Percentiles rank a stretch among this genome's conserved stretches.
phyloP scores from a whole-genome alignment of 2,113 vertebrate genomes.

The Osmerus eperlanus region DNA sequence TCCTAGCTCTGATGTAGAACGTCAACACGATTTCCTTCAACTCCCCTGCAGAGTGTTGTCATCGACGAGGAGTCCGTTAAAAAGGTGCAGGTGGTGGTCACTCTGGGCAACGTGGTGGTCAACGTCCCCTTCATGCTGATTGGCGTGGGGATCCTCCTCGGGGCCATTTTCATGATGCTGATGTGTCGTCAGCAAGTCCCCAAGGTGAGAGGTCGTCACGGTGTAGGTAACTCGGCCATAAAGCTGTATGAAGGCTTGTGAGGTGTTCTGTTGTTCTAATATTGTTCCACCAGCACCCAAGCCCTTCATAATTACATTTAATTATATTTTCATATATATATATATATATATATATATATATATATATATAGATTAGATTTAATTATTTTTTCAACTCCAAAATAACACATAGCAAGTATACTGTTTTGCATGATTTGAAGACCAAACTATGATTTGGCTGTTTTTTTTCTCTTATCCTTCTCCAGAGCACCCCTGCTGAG shows the following conservation, averaged over 20 bases:
- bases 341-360: too few species aligned
- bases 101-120: conserved; percentile 70
- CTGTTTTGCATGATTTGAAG: neutral
- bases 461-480: neutral
- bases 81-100: conserved; percentile 67
- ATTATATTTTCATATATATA: too few species aligned
- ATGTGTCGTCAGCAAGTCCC: conserved; percentile 73
- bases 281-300: neutral
- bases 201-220: conserved; percentile 71
- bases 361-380: too few species aligned
- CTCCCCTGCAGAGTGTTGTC: conserved; percentile 76
- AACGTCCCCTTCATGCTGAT: conserved; percentile 89
- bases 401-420: neutral
- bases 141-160: conserved; percentile 79
- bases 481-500: conserved; percentile 64
- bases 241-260: neutral
- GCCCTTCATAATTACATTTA: neutral
- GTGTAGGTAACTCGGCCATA: neutral
- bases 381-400: neutral
- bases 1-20: neutral
- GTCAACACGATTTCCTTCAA: neutral
- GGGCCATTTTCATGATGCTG: conserved; percentile 78
- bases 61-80: conserved; percentile 80
- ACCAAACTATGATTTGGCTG: neutral
- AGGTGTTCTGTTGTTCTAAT: neutral